Conservation (phyloP, 2,888 invertebrate genomes). For the Protodeltote pygarga region DNA sequence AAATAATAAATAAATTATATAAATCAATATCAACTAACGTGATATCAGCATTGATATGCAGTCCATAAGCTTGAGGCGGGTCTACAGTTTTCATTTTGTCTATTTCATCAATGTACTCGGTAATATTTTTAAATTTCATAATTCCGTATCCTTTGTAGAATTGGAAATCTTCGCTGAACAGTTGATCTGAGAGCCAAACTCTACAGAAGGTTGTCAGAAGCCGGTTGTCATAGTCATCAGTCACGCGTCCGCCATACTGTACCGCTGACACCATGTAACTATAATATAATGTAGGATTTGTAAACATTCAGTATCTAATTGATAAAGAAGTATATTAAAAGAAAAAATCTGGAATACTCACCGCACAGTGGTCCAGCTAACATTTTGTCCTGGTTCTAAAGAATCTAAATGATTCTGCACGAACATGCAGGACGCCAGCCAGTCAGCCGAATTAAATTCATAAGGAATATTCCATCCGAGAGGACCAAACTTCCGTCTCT, state of each 20-base stretch:
- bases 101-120: constrained; percentile 91
- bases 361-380: constrained; percentile 93
- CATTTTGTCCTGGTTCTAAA: constrained; percentile 90
- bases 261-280: constrained; percentile 97
- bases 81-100: constrained; percentile 91
- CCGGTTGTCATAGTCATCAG: constrained; percentile 95
- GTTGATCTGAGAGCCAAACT: constrained; percentile 92
- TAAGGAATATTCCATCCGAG: constrained; percentile 98
- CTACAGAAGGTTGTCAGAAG: constrained; percentile 92
- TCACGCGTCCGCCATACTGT: constrained; percentile 96
- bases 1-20: neutral
- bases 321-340: too few species aligned
- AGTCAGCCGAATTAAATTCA: constrained; percentile 96
- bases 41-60: constrained; percentile 96
- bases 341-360: constrained; percentile 49
- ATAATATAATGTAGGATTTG: too few species aligned
- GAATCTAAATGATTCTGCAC: constrained; percentile 95
- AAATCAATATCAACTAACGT: constrained; percentile 86
- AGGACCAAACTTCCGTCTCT: constrained; percentile 94
- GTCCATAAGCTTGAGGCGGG: constrained; percentile 95
- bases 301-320: too few species aligned
- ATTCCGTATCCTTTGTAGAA: constrained; percentile 94
- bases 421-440: constrained; percentile 94
- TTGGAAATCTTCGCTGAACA: constrained; percentile 91
- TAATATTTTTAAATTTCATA: constrained; percentile 89